Evolutionary conservation across 1,140 invertebrate genomes (phyloP).

Genomic region (Rhizoglyphus robini): DNA sequence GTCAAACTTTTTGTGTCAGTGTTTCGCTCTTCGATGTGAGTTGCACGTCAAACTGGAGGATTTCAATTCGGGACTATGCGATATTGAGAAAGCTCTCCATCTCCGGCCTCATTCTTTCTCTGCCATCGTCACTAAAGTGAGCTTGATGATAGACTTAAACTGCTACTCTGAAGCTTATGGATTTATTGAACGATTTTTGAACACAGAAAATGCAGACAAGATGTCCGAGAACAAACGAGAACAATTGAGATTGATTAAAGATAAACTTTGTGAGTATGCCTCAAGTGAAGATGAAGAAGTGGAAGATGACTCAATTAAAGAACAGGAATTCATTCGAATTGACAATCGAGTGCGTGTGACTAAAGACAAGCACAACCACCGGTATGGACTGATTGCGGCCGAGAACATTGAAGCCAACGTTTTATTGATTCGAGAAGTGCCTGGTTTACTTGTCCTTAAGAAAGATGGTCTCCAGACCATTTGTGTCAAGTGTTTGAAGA

Average conservation of each 20-base stretch:
- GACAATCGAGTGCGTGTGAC: too few relatives aligned
- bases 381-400: background rate
- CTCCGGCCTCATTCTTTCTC: background rate
- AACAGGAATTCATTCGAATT: background rate
- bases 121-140: background rate
- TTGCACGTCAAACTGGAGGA: background rate
- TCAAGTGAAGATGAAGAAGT: background rate
- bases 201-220: background rate
- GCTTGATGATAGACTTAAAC: background rate
- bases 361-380: too few relatives aligned
- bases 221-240: background rate
- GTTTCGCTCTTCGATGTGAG: background rate
- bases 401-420: background rate
- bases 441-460: background rate
- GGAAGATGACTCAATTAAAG: background rate
- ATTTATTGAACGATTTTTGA: background rate
- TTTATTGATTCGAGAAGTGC: background rate
- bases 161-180: background rate
- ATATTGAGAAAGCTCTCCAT: background rate
- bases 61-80: background rate
- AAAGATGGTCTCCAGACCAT: background rate
- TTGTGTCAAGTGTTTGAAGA: background rate
- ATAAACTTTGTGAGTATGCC: background rate
- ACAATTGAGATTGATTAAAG: background rate
- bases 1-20: background rate